A percentile compares a stretch with the other conserved stretches of the same genome.
Evolutionary conservation across 2,797 vertebrate genomes (phyloP).

Genomic region (Macropus fuliginosus): DNA sequence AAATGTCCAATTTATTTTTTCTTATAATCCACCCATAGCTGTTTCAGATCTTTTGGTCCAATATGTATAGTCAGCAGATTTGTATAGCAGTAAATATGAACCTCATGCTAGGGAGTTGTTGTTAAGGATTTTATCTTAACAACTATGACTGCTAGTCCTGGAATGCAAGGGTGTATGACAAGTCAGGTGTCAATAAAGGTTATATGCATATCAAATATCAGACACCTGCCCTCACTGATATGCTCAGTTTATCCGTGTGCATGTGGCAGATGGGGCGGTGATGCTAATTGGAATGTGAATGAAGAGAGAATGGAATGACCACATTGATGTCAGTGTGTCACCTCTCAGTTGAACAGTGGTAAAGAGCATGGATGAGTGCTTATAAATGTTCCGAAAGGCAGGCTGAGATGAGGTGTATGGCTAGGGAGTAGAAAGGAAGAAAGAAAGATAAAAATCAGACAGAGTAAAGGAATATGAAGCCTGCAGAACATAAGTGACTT

Average conservation of each 20-base stretch:
- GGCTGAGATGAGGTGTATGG: neutral
- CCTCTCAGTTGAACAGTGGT: neutral
- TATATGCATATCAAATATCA: neutral
- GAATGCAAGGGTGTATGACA: neutral
- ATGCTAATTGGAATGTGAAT: neutral
- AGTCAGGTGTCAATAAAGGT: neutral
- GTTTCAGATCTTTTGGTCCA: neutral
- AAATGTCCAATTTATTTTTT: neutral
- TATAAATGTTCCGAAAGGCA: neutral
- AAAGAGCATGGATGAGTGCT: neutral
- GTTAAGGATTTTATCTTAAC: neutral
- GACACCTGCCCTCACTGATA: neutral
- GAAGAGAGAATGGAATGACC: neutral
- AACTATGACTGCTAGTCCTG: neutral
- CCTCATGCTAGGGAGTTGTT: neutral
- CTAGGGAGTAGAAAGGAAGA: neutral
- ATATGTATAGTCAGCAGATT: neutral
- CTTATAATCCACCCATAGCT: neutral
- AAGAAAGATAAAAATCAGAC: conserved; percentile 19
- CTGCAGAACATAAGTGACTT: neutral
- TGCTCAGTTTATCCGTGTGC: neutral
- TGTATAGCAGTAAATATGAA: neutral
- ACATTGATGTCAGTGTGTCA: neutral
- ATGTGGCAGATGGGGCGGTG: neutral
- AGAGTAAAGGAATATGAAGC: conserved; percentile 3